Evolutionary conservation across 2,797 vertebrate species (phyloP).

Genomic region (Bovichtus diacanthus): DNA sequence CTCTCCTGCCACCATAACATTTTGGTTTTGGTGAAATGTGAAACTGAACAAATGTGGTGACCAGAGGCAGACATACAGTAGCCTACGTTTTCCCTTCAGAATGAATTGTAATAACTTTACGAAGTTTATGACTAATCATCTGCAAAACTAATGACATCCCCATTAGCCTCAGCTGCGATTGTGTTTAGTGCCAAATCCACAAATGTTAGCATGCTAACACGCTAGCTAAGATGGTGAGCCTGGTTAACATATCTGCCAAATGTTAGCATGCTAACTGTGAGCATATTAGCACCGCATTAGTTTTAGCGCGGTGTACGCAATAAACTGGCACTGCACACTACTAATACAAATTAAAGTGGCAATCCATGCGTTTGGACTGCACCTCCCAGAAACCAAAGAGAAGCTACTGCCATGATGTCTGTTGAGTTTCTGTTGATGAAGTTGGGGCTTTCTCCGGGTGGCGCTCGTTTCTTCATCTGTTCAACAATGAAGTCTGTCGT

Average conservation of each 20-base stretch:
- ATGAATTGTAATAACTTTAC: neutral
- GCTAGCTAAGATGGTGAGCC: neutral
- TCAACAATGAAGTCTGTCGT: constrained; percentile 25
- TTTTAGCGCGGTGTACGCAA: neutral
- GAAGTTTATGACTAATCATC: no score
- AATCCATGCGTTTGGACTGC: neutral
- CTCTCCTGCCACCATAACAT: neutral
- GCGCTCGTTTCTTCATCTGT: constrained; percentile 30
- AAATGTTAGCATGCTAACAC: neutral
- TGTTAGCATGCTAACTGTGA: no score
- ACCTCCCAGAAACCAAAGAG: neutral
- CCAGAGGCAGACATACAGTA: neutral
- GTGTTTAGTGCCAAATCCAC: neutral
- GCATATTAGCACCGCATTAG: neutral
- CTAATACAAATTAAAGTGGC: neutral
- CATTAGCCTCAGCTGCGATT: neutral
- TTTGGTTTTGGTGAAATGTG: neutral
- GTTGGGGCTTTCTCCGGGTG: constrained; percentile 27
- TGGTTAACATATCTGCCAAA: no score
- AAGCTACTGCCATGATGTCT: neutral
- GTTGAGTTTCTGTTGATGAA: constrained; percentile 7
- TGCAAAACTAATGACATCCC: no score
- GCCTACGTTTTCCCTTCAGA: neutral
- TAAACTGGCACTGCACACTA: neutral
- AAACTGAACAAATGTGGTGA: neutral